These are phyloP conservation scores for Sebastes steindachneri DNA, from an alignment of 2,797 vertebrate species.

Conservation along the genomic window DNA sequence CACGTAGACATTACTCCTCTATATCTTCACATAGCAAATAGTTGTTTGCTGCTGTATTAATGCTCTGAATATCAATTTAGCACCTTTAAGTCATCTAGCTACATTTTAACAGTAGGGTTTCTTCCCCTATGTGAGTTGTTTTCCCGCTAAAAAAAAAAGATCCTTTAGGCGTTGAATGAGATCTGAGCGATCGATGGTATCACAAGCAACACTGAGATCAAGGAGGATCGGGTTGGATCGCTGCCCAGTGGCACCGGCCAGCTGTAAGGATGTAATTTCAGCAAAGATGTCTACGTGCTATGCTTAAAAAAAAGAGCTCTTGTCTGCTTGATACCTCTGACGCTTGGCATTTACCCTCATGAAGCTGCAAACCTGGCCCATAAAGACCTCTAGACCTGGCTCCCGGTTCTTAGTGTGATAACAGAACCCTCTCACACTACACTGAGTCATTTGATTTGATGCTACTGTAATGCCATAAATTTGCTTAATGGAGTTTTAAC, in stretches of 20 bases:
- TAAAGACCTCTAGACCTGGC: not conserved
- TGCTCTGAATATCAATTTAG: no score
- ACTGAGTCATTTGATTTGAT: conserved; percentile 2
- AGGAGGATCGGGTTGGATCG: not conserved
- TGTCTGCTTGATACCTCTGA: not conserved
- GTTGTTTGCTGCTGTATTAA: no score
- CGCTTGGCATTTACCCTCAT: not conserved
- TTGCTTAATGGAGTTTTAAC: conserved; percentile 22
- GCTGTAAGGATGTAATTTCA: not conserved
- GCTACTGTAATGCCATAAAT: not conserved
- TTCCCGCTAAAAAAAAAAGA: not conserved
- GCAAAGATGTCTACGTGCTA: not conserved
- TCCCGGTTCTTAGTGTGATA: not conserved
- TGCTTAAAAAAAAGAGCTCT: not conserved
- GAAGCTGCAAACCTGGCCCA: not conserved
- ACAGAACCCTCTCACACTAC: not conserved
- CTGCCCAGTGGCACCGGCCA: not conserved
- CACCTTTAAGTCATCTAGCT: not conserved
- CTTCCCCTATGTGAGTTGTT: no score
- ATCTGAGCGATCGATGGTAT: not conserved
- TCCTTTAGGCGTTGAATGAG: not conserved
- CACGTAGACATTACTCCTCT: no score
- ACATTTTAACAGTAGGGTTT: not conserved
- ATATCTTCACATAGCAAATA: no score
- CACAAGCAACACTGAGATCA: not conserved